Base-by-base conservation (phyloP, 2,113 vertebrate species). In the Cricetomys ansorgei region DNA sequence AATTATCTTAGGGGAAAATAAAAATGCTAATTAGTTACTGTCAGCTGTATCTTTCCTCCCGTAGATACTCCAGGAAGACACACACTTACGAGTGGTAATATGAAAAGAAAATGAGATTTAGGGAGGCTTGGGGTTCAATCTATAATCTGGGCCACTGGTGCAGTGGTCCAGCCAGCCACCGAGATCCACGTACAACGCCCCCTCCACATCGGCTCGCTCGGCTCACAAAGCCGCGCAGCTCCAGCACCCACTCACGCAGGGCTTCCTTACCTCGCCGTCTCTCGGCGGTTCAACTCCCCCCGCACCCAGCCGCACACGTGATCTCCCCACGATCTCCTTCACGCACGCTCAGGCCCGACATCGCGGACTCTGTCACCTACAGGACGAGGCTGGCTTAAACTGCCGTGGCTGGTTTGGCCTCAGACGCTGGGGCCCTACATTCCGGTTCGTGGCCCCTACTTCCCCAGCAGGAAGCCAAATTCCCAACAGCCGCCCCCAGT, bases 401-500 rank as follows among this genome's bases (percentile, higher is more conserved):
- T 83, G 50, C 73, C 45, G 4, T 0, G 11, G 50, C 17, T 8
- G 40, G 16, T 29, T 45, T 21, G 69, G 53, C 7, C 55, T 59
- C 67, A 31, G 34, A 31, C 3, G 37, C 86, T 45, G 53, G 69
- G 13, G 27, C 84, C 13, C 77, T 45, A 43, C 50, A 4, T 37
- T 80, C n/a, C 17, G 31, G 31, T 65, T 15, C 23, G 34, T 48
- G 17, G 23, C 62, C 43, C 83, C 62, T 50, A 86, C 43, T 50
- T 65, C 67, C 65, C 67, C 65, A 55, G 31, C 65, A n/a, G 53
- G 86, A 72, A 73, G 50, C n/a, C 19, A 40, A 81, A 83, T 81
- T 88, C 9, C 0, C 4, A 57, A 34, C 48, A n/a, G 57, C 37
- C 45, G 34, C 45, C 45, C 17, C 0, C 0, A 1, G 55, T 19